Evolutionary conservation across 2,888 invertebrate species (phyloP).

Genomic region (Leptura quadrifasciata): DNA sequence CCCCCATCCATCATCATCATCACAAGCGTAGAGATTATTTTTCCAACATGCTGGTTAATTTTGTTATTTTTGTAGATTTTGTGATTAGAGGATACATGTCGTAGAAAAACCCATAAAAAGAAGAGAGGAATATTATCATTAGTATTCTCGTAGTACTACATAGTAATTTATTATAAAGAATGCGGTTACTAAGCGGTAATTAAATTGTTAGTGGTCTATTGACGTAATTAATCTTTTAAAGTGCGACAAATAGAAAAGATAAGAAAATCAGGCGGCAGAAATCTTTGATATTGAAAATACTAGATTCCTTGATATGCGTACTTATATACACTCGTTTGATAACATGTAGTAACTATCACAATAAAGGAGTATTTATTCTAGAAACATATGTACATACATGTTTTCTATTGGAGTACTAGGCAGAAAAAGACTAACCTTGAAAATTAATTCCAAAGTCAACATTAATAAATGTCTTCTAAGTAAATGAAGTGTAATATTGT

Average conservation of each 20-base stretch:
- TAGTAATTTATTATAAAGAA: background rate
- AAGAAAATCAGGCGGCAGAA: background rate
- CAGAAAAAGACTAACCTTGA: no score
- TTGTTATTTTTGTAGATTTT: no score
- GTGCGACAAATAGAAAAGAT: background rate
- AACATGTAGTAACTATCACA: background rate
- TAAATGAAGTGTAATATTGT: no score
- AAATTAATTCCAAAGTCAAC: no score
- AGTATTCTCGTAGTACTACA: background rate
- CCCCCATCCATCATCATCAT: no score
- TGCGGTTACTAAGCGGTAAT: background rate
- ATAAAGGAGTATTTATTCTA: background rate
- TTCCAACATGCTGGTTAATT: no score
- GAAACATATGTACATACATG: background rate
- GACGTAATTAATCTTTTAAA: background rate
- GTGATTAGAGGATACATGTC: no score
- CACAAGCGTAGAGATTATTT: no score
- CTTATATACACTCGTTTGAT: background rate
- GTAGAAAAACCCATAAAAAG: no score
- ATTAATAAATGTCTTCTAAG: no score
- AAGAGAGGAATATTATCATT: no score
- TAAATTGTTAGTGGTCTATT: background rate
- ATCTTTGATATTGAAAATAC: background rate
- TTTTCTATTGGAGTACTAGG: no score
- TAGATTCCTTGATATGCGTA: background rate